Base-by-base conservation (phyloP, 2,797 vertebrate species). In the Podarcis lilfordi region DNA sequence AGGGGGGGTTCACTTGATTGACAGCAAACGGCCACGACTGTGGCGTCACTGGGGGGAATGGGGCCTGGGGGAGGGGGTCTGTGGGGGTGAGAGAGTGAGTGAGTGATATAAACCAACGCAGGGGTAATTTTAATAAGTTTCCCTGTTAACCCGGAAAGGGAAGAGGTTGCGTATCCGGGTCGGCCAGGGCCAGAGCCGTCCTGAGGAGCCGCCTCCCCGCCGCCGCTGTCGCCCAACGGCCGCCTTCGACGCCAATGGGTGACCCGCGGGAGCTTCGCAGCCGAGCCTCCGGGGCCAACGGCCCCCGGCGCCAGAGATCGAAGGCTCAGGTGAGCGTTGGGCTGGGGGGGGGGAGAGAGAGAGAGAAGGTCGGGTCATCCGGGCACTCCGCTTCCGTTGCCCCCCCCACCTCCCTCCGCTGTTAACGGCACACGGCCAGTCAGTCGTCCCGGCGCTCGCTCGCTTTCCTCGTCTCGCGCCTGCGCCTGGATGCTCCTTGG, bases 171-270 rank as follows among this genome's bases (percentile, higher is more conserved):
- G 32, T 8, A 68, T 89, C 88, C 88, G 83, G 83, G n/a, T 85
- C 43, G 37, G 37, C 13, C 1, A 13, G 55, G 69, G 78, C 2
- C n/a, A 1, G 2, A 1, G 80, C 90, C 2, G 90, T 90, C 94
- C 90, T 25, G 25, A 17, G 84, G 10, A 10, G 10, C 35, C 3
- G 32, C 90, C 84, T 59, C 80, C 82, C 86, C 92, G 71, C 90
- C 88, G 86, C 91, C 89, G 81, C 89, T 87, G 93, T 88, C 7
- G 91, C 92, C 91, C 91, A 91, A 86, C 83, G 82, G 88, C 7
- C 15, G 59, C 17, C 1, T 35, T 74, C 15, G 68, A 25, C 29
- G 79, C 4, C 74, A 21, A 19, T 81, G 71, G 1, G 85, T 11
- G 17, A 85, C 66, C 37, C 88, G 23, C 86, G 91, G 10, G 87